Percentiles rank a stretch among this genome's conserved stretches.
These are phyloP conservation scores for Tetramorium simillimum DNA, from an alignment of 1,140 invertebrate species.

Conservation along the genomic window DNA sequence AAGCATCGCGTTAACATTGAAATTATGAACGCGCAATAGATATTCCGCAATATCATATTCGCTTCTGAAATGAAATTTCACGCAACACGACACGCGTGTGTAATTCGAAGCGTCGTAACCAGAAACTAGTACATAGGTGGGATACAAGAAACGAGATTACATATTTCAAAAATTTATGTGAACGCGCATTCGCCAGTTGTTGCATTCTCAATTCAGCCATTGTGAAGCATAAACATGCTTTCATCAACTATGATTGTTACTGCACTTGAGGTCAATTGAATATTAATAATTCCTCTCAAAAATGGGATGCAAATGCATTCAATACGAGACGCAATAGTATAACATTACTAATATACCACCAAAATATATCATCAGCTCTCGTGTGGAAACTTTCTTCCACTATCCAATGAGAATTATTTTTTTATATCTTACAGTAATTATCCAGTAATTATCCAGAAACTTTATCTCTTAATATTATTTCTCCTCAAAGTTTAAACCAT, in stretches of 20 bases:
- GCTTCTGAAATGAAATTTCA: conserved; percentile 52
- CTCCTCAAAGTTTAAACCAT: background rate
- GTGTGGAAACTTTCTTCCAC: background rate
- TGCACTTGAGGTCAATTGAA: background rate
- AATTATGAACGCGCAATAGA: conserved; percentile 53
- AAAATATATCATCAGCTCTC: background rate
- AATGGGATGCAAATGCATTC: background rate
- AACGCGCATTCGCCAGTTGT: background rate
- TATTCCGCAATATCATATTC: conserved; percentile 49
- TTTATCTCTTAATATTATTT: background rate
- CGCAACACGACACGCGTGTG: conserved; percentile 45
- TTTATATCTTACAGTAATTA: background rate
- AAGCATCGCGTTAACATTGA: conserved; percentile 46
- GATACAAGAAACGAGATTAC: conserved; percentile 25
- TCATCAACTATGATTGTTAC: background rate
- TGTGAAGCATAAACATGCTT: background rate
- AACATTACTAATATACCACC: background rate
- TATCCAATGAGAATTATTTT: background rate
- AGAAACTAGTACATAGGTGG: conserved; percentile 17
- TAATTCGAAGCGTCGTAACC: conserved; percentile 51
- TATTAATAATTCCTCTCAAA: background rate
- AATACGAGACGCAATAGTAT: background rate
- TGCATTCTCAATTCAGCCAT: background rate
- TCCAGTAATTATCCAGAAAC: background rate
- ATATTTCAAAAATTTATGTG: conserved; percentile 9